A percentile compares a stretch with the other conserved stretches of the same genome.
Conservation (phyloP, 2,113 vertebrate species). For the Notarius lentiginosus region DNA sequence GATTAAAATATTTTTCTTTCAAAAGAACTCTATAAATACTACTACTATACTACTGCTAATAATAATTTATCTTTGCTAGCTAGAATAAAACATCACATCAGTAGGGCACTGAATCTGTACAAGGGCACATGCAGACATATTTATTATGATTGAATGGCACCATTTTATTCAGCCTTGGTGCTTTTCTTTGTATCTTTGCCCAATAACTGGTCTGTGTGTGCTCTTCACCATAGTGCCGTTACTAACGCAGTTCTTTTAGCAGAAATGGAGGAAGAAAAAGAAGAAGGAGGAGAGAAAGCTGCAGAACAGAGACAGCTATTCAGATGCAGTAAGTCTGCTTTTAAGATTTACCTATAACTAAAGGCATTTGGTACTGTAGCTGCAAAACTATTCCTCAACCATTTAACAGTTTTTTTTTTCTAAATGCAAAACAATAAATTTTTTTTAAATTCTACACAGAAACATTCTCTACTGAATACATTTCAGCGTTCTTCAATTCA, state of each 20-base stretch:
- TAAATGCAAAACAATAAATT: not conserved
- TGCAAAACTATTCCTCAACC: not conserved
- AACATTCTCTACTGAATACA: not conserved
- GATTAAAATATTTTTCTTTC: not conserved
- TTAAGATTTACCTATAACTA: not conserved
- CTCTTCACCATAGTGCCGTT: not conserved
- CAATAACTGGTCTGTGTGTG: not conserved
- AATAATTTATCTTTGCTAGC: not conserved
- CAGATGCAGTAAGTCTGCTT: conserved; percentile 3
- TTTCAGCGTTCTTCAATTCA: not conserved
- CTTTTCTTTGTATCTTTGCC: conserved; percentile 1
- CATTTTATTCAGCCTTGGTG: conserved; percentile 6
- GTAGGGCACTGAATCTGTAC: not conserved
- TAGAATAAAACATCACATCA: not conserved
- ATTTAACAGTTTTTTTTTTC: not conserved
- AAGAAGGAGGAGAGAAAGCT: not conserved
- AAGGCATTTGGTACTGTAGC: not conserved
- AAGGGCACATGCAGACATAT: conserved; percentile 21
- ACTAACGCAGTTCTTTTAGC: conserved; percentile 23
- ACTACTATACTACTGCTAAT: not conserved
- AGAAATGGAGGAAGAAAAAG: not conserved
- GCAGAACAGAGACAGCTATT: not conserved
- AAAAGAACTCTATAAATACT: not conserved
- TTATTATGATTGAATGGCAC: conserved; percentile 25
- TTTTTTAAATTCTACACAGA: not conserved